Conservation (phyloP, 2,113 vertebrate genomes). For the cat (Felis catus) region F.catus_Fca126_mat1.0 CM031420.1:119186001-119186500, state of each 20-base stretch:
- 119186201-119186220: background rate
- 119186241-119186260: background rate
- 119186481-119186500: background rate
- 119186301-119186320: background rate
- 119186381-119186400: background rate
- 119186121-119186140: background rate
- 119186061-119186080: background rate
- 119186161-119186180: background rate
- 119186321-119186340: background rate
- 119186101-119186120: background rate
- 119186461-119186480: background rate
- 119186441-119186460: background rate
- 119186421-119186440: background rate
- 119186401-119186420: background rate
- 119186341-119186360: background rate
- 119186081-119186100: background rate
- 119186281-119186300: background rate
- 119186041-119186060: background rate
- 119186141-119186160: background rate
- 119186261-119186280: background rate
- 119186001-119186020: background rate
- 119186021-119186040: background rate
- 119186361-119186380: background rate
- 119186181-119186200: background rate
- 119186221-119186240: background rate